Conservation (phyloP, 1,140 invertebrate species). For the Danaus plexippus region DNA sequence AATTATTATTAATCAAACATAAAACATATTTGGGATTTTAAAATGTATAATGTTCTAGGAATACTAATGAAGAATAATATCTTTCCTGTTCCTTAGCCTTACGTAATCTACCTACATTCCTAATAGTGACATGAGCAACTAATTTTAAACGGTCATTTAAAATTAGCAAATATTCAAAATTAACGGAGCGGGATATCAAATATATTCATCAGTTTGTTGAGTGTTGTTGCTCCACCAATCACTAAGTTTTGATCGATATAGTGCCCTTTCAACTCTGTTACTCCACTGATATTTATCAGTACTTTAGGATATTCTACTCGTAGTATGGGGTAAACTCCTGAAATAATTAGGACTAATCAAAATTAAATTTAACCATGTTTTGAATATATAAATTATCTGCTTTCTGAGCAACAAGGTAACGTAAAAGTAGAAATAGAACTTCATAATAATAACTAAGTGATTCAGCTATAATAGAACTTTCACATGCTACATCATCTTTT, state of each 20-base stretch:
- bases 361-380: constrained; percentile 6
- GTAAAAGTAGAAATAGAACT: background rate
- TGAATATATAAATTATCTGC: background rate
- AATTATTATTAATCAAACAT: no score
- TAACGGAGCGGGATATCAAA: constrained; percentile 57
- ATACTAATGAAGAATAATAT: no score
- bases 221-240: constrained; percentile 76
- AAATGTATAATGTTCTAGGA: no score
- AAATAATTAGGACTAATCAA: constrained; percentile 6
- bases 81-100: no score
- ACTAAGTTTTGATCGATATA: constrained; percentile 74
- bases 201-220: constrained; percentile 75
- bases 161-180: constrained; percentile 72
- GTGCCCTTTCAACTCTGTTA: constrained; percentile 74
- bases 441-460: constrained; percentile 3
- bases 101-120: constrained; percentile 74
- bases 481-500: no score
- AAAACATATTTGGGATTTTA: no score
- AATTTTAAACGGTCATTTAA: constrained; percentile 77
- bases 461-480: background rate
- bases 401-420: background rate
- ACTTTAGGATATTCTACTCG: constrained; percentile 60
- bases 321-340: constrained; percentile 47
- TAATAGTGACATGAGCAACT: constrained; percentile 77
- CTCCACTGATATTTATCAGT: constrained; percentile 77